phyloP scores from a whole-genome alignment of 2,888 invertebrate species.

The Erebia epiphron region DNA sequence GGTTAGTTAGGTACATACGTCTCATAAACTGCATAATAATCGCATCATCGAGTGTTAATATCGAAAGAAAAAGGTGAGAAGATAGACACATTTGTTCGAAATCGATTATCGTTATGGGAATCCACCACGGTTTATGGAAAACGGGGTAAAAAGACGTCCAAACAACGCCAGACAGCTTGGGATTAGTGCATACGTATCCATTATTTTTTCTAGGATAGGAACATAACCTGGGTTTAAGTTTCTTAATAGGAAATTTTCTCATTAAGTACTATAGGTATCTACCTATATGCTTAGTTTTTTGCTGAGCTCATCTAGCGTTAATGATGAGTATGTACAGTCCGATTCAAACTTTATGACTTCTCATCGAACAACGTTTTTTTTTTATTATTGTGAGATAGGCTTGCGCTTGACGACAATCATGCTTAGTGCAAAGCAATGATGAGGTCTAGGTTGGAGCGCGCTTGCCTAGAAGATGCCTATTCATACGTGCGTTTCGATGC shows the following conservation, averaged over 20 bases:
- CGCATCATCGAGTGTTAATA: slow-evolving; percentile 6
- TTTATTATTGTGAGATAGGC: too few species aligned
- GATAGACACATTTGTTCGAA: background rate
- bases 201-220: slow-evolving; percentile 1
- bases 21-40: slow-evolving; percentile 9
- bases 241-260: background rate
- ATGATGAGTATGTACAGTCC: background rate
- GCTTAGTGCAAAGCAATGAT: too few species aligned
- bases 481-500: too few species aligned
- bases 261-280: background rate
- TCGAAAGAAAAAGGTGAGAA: slow-evolving; percentile 15
- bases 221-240: background rate
- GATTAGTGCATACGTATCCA: background rate
- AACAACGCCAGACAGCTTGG: slow-evolving; percentile 4
- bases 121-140: slow-evolving; percentile 7
- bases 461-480: too few species aligned
- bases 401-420: too few species aligned
- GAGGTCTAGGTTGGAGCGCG: too few species aligned
- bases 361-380: too few species aligned
- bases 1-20: background rate
- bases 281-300: slow-evolving; percentile 1
- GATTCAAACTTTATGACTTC: too few species aligned
- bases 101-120: slow-evolving; percentile 11
- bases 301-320: background rate
- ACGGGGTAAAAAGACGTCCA: slow-evolving; percentile 1